Evolutionary conservation across 1,140 invertebrate species (phyloP), one percentile per base, ranked within the genome.

Genomic region (Tetramorium alpestre): DNA sequence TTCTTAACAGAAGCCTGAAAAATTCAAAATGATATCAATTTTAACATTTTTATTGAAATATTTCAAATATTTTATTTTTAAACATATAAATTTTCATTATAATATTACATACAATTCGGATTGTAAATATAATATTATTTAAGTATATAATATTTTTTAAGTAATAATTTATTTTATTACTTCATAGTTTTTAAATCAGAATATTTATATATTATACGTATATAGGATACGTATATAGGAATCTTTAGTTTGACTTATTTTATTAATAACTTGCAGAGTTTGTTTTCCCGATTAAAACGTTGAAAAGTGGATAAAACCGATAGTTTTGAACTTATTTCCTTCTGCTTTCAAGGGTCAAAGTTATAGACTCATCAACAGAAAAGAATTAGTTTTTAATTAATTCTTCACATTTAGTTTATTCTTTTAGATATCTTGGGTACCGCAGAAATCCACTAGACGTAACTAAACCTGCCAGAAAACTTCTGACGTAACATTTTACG

Each of bases 311-410:
- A 22, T 25, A n/a, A 70, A 70, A 41, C 5, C 22, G 18, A 28
- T 58, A 33, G 38, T 56, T 56, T 51, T 25, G n/a, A 70, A 70
- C 33, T 70, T 44, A 28, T 38, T 33, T 11, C 10, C 56, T n/a
- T 81, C 38, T 47, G 22, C 3, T 47, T 60, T 44, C 8, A 7
- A 51, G 44, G 4, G 25, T 58, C 41, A 73, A 22, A 75, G 25
- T 82, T 58, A 18, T 38, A 22, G 25, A 73, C 11, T 28, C 2
- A 38, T 60, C 13, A 60, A 62, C 28, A 13, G 25, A 62, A 47
- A 69, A 54, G 10, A 81, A 38, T 70, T 54, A 25, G 54, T 60
- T 75, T 49, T 49, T 75, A 84, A 84, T 84, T 82, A 84, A 84
- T n/a, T 62, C 22, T 70, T 80, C 3, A 33, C 3, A 56, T 81